These are phyloP conservation scores for Megathymus violae DNA, from an alignment of 1,140 invertebrate genomes.

Conservation along the genomic window DNA sequence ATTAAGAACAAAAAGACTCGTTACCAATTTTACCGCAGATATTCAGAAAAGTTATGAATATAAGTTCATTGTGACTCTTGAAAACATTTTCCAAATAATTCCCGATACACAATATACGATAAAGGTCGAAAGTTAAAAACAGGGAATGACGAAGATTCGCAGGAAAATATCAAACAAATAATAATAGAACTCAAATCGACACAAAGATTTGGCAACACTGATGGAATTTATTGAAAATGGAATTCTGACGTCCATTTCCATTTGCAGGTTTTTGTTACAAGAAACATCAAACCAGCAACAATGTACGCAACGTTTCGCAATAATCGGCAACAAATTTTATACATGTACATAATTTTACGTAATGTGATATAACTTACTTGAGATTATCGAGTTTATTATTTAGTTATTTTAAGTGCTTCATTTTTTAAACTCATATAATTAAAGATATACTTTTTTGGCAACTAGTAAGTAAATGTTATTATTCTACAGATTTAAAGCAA, in stretches of 20 bases:
- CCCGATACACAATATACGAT: constrained; percentile 10
- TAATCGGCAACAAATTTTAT: too few species aligned
- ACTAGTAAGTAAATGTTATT: too few species aligned
- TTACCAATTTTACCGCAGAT: background rate
- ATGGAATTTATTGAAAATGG: constrained; percentile 29
- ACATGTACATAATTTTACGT: too few species aligned
- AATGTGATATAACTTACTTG: too few species aligned
- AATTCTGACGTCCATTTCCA: constrained; percentile 28
- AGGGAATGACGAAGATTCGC: constrained; percentile 38
- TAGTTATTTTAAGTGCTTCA: too few species aligned
- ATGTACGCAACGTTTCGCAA: too few species aligned
- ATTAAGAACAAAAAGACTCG: background rate
- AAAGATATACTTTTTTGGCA: background rate
- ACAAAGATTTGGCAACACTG: constrained; percentile 32
- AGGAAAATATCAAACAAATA: constrained; percentile 30
- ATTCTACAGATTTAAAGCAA: too few species aligned
- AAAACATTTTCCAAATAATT: constrained; percentile 19
- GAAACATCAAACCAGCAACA: too few species aligned
- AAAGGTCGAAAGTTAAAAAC: constrained; percentile 49
- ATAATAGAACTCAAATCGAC: constrained; percentile 32
- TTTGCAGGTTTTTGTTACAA: constrained; percentile 28
- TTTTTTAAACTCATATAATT: too few species aligned
- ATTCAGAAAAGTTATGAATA: background rate
- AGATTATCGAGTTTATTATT: too few species aligned
- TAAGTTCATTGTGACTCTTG: constrained; percentile 1